Percentiles rank a stretch among this genome's conserved stretches.
Conservation (phyloP, 2,797 vertebrate species). For the Sebastes taczanowskii region DNA sequence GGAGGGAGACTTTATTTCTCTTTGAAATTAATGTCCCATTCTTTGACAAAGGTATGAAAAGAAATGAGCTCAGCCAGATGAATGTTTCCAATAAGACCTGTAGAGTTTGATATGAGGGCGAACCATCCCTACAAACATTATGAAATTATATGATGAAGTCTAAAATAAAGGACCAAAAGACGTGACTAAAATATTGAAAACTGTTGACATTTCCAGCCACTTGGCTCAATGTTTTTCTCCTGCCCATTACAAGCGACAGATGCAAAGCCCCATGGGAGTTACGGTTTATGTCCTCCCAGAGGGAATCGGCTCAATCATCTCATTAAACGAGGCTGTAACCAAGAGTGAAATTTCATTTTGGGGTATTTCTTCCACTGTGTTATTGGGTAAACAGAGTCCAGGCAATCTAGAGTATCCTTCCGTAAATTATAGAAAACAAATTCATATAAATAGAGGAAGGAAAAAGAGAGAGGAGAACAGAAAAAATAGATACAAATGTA, state of each 20-base stretch:
- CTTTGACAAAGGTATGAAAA: constrained; percentile 13
- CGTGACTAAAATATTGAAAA: background rate
- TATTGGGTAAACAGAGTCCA: constrained; percentile 15
- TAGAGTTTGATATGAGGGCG: background rate
- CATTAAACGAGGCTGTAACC: constrained; percentile 36
- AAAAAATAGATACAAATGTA: background rate
- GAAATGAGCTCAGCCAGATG: background rate
- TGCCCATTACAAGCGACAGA: constrained; percentile 27
- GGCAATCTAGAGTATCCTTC: background rate
- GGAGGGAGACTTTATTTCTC: constrained; percentile 7
- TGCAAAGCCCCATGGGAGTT: constrained; percentile 38
- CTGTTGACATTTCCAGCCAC: background rate
- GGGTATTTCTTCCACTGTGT: constrained; percentile 21
- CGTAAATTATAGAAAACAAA: background rate
- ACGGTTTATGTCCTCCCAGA: constrained; percentile 22
- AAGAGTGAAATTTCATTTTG: constrained; percentile 32
- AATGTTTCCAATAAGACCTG: background rate
- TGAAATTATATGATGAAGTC: background rate
- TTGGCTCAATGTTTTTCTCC: background rate
- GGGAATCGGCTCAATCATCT: constrained; percentile 35
- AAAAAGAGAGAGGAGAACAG: background rate
- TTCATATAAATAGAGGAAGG: background rate
- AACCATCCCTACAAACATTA: background rate
- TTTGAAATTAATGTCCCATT: background rate
- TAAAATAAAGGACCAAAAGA: background rate